These are phyloP conservation scores for Zelleria hepariella DNA, from an alignment of 2,888 invertebrate genomes.

Conservation along the genomic window DNA sequence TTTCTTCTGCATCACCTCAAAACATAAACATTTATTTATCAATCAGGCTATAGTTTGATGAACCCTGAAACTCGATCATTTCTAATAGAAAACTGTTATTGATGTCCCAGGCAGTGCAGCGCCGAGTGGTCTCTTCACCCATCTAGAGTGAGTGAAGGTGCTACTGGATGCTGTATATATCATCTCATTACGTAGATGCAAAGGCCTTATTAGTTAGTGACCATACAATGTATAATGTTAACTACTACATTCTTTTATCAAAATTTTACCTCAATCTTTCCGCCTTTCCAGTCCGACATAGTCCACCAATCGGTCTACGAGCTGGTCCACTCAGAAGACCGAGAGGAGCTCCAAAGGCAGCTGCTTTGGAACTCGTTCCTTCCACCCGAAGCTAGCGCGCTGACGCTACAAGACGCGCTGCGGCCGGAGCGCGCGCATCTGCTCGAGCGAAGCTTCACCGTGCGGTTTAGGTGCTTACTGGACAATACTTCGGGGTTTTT, in stretches of 20 bases:
- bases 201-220: no score
- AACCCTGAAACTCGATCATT: no score
- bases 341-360: slow-evolving; percentile 96
- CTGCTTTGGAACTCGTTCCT: slow-evolving; percentile 95
- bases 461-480: slow-evolving; percentile 97
- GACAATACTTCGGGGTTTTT: slow-evolving; percentile 99
- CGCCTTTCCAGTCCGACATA: slow-evolving; percentile 92
- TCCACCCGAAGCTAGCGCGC: slow-evolving; percentile 81
- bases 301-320: slow-evolving; percentile 99
- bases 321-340: slow-evolving; percentile 98
- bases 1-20: no score
- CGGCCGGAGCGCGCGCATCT: slow-evolving; percentile 90
- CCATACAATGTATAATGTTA: not conserved
- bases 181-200: no score
- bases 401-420: slow-evolving; percentile 88
- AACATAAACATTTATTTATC: no score
- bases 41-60: no score
- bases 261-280: not conserved
- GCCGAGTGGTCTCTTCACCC: no score
- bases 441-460: slow-evolving; percentile 97
- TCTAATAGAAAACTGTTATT: no score
- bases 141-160: no score
- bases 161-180: no score
- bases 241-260: not conserved
- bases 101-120: no score